Evolutionary conservation across 2,888 invertebrate genomes (phyloP).

Genomic region (Leptarthrus brevirostris): DNA sequence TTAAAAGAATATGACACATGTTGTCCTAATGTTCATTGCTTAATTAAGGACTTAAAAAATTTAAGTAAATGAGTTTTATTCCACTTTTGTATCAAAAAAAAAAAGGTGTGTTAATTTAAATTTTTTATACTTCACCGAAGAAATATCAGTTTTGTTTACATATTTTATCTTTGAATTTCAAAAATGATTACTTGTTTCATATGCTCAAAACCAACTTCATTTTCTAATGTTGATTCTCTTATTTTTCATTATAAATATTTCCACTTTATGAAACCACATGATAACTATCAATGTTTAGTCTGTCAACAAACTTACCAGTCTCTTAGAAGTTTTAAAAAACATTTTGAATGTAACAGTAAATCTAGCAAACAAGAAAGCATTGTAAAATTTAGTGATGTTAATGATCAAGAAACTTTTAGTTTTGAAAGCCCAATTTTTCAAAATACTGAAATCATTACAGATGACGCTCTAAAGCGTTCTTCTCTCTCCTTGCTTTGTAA

Average conservation of each 20-base stretch:
- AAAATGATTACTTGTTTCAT: no score
- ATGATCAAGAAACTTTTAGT: not conserved
- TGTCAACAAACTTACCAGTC: not conserved
- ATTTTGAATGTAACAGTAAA: not conserved
- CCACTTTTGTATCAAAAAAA: no score
- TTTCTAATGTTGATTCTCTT: not conserved
- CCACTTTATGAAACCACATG: not conserved
- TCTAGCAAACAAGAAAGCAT: not conserved
- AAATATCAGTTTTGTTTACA: no score
- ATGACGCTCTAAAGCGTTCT: not conserved
- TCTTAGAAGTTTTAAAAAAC: not conserved
- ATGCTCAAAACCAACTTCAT: not conserved
- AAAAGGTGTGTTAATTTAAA: no score
- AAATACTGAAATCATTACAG: no score
- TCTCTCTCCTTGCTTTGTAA: no score
- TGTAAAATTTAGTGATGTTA: no score
- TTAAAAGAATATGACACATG: not conserved
- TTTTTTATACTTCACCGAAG: no score
- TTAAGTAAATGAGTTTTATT: no score
- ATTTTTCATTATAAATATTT: not conserved
- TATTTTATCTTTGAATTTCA: no score
- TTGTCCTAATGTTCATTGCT: not conserved
- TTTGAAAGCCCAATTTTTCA: no score
- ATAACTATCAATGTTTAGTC: not conserved
- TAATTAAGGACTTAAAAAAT: not conserved